A percentile compares a stretch with the other conserved stretches of the same genome.
Evolutionary conservation across 2,797 vertebrate genomes (phyloP).

Genomic region (Acrossocheilus fasciatus): DNA sequence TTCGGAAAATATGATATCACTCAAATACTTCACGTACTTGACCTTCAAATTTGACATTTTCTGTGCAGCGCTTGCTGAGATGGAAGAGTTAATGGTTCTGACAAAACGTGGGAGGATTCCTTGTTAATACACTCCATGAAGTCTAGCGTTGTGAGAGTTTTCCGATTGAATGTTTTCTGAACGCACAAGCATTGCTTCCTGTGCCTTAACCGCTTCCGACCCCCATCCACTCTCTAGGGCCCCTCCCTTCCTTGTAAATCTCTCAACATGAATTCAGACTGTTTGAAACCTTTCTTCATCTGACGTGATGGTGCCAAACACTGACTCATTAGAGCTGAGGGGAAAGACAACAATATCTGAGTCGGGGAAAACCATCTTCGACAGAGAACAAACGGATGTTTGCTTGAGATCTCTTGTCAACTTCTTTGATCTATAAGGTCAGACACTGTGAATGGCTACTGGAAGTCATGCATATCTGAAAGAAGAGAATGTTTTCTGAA

Average conservation of each 20-base stretch:
- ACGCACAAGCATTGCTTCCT: conserved; percentile 62
- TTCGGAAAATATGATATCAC: conserved; percentile 7
- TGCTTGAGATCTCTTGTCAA: background rate
- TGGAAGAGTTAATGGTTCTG: conserved; percentile 4
- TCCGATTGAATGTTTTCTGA: background rate
- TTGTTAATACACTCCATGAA: background rate
- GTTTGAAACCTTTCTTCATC: conserved; percentile 46
- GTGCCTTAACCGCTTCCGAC: conserved; percentile 74
- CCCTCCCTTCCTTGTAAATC: conserved; percentile 43
- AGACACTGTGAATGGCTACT: background rate
- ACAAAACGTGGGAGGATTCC: conserved; percentile 3
- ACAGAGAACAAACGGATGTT: conserved; percentile 1
- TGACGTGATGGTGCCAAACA: conserved; percentile 44
- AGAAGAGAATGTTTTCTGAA: background rate
- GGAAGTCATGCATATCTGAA: background rate
- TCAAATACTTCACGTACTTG: conserved; percentile 15
- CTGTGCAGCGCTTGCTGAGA: background rate
- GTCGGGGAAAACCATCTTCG: conserved; percentile 21
- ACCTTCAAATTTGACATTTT: conserved; percentile 33
- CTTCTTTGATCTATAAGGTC: conserved; percentile 8
- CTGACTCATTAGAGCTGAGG: conserved; percentile 62
- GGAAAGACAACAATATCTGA: conserved; percentile 44
- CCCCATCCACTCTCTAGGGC: background rate
- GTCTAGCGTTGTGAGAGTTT: background rate
- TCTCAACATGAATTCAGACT: conserved; percentile 30